Conservation (phyloP, 2,797 vertebrate species). For the Bradypodion ventrale region DNA sequence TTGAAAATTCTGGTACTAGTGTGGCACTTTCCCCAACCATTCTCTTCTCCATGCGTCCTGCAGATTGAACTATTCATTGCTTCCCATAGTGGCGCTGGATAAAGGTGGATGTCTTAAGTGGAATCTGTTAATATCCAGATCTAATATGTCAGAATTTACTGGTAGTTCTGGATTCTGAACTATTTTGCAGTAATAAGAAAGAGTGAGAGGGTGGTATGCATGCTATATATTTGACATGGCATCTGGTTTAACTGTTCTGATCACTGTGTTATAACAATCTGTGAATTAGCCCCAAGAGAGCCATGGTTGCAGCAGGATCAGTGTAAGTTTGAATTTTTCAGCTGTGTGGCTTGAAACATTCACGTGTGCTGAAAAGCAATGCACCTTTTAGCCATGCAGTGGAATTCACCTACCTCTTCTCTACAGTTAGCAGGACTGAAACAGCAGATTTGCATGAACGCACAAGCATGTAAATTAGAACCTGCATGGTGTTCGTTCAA, state of each 20-base stretch:
- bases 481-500: background rate
- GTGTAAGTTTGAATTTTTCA: background rate
- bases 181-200: no score
- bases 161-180: no score
- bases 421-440: background rate
- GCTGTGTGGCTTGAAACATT: background rate
- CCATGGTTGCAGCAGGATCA: background rate
- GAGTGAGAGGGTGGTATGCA: no score
- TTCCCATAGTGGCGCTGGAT: no score
- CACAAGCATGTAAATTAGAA: background rate
- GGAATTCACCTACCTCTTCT: background rate
- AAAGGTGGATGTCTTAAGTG: no score
- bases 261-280: background rate
- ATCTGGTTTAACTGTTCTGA: background rate
- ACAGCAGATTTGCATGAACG: background rate
- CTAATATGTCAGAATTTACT: no score
- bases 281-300: background rate
- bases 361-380: background rate
- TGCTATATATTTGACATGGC: background rate
- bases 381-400: background rate
- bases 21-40: no score
- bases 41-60: no score
- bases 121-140: no score
- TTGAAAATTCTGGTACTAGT: no score
- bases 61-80: no score